Conservation (phyloP, 2,113 vertebrate genomes). For the Thinocorus orbignyianus region DNA sequence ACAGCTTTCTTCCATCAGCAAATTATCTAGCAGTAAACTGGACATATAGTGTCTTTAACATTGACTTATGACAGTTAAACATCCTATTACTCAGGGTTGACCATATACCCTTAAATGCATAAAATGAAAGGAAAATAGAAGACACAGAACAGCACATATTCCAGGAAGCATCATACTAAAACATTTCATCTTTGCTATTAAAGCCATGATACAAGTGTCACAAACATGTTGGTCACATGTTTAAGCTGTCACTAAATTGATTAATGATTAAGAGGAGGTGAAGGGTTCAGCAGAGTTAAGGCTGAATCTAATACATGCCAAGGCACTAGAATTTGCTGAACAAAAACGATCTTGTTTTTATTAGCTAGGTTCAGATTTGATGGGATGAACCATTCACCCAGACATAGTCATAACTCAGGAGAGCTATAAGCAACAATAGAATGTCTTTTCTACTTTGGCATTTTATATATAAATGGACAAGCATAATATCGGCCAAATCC, state of each 20-base stretch:
- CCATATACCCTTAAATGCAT: constrained; percentile 8
- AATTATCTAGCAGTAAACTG: constrained; percentile 33
- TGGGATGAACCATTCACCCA: constrained; percentile 64
- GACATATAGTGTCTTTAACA: constrained; percentile 32
- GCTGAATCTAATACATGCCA: constrained; percentile 58
- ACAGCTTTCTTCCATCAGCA: constrained; percentile 12
- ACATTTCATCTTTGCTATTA: constrained; percentile 51
- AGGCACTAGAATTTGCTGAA: constrained; percentile 24
- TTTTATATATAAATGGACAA: background rate
- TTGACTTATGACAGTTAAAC: constrained; percentile 51
- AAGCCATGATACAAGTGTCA: constrained; percentile 53
- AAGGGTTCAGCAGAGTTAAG: constrained; percentile 75
- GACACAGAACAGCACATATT: background rate
- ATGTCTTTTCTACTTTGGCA: background rate
- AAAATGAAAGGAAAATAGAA: constrained; percentile 8
- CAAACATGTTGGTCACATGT: constrained; percentile 60
- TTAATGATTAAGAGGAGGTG: constrained; percentile 70
- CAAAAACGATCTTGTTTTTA: constrained; percentile 52
- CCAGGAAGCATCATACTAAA: constrained; percentile 28
- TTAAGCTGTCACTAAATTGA: constrained; percentile 69
- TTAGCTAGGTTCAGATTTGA: constrained; percentile 67
- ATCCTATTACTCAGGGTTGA: background rate
- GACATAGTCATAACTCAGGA: constrained; percentile 42
- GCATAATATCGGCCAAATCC: background rate
- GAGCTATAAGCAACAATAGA: constrained; percentile 2